Percentiles rank a stretch among this genome's conserved stretches.
Evolutionary conservation across 2,888 invertebrate genomes (phyloP).

Genomic region (Perithous albicinctus): DNA sequence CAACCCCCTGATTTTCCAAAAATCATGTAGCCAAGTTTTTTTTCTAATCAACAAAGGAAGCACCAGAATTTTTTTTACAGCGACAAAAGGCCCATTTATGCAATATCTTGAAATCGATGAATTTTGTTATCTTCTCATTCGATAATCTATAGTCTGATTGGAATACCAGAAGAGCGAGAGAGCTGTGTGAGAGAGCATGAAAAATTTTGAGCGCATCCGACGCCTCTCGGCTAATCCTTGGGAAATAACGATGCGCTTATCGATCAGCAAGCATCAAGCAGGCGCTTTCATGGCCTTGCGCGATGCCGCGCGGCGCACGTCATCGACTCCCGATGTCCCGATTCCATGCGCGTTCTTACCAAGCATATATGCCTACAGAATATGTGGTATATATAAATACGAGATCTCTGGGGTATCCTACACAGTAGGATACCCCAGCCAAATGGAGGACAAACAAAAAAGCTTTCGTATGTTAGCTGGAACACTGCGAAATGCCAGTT

Average conservation of each 20-base stretch:
- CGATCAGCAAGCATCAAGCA: constrained; percentile 31
- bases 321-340: constrained; percentile 11
- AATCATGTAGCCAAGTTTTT: no score
- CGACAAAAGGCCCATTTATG: no score
- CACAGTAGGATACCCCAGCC: neutral
- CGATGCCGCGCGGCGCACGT: constrained; percentile 19
- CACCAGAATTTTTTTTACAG: no score
- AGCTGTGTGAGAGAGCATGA: neutral
- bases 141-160: neutral
- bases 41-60: no score
- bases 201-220: constrained; percentile 7
- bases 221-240: constrained; percentile 16
- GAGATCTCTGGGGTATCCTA: neutral
- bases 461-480: neutral
- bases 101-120: neutral
- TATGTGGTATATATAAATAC: neutral
- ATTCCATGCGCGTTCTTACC: constrained; percentile 7
- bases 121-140: neutral
- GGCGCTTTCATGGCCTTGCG: constrained; percentile 24
- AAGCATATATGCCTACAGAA: neutral
- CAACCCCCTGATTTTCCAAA: no score
- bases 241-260: constrained; percentile 47
- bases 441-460: neutral
- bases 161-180: neutral
- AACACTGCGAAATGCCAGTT: neutral